phyloP scores from a whole-genome alignment of 2,888 invertebrate genomes.

The Rhagium mordax region DNA sequence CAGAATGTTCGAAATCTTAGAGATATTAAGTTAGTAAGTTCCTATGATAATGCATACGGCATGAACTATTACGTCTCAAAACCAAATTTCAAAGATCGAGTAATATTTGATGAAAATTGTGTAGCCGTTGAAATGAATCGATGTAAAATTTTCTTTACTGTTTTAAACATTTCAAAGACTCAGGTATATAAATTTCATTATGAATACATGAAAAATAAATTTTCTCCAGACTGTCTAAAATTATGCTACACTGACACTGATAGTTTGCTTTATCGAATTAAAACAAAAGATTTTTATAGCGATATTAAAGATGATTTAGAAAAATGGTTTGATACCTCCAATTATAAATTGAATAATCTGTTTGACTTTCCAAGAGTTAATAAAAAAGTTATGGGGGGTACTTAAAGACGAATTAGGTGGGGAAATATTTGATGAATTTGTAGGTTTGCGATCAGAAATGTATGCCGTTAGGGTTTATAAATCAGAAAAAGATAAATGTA shows the following conservation, averaged over 20 bases:
- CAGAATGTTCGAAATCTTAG: constrained; percentile 45
- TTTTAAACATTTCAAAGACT: constrained; percentile 53
- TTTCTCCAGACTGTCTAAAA: constrained; percentile 31
- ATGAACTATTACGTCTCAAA: constrained; percentile 39
- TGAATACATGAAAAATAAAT: constrained; percentile 44
- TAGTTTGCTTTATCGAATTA: too few relatives aligned
- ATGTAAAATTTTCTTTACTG: constrained; percentile 41
- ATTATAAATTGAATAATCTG: too few relatives aligned
- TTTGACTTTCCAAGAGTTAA: too few relatives aligned
- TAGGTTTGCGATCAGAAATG: too few relatives aligned
- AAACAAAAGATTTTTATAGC: too few relatives aligned
- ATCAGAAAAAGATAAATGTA: too few relatives aligned
- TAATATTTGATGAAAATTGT: constrained; percentile 41
- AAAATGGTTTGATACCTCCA: too few relatives aligned
- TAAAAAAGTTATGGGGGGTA: too few relatives aligned
- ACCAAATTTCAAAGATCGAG: constrained; percentile 48
- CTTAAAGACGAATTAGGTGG: too few relatives aligned
- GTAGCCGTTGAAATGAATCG: constrained; percentile 42
- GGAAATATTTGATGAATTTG: too few relatives aligned
- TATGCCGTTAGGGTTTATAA: too few relatives aligned
- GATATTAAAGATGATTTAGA: too few relatives aligned
- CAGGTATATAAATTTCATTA: constrained; percentile 52
- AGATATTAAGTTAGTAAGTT: constrained; percentile 39
- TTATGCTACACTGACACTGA: constrained; percentile 45
- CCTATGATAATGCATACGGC: constrained; percentile 40